phyloP scores from a whole-genome alignment of 2,113 vertebrate species.

The Fulmarus glacialis region DNA sequence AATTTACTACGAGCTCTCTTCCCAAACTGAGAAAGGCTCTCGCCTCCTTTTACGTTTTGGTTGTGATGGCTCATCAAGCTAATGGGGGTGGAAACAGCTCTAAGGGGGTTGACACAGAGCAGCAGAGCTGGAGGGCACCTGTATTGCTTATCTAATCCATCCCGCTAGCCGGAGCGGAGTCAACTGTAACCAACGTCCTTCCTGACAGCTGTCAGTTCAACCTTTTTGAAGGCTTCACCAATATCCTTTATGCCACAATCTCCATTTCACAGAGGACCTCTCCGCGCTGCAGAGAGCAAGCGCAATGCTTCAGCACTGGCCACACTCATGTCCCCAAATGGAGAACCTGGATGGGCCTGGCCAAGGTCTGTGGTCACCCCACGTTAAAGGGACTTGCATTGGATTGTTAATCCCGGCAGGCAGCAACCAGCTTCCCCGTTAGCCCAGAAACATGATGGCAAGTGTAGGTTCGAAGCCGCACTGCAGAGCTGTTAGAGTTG shows the following conservation, averaged over 20 bases:
- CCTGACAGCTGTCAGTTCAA: background rate
- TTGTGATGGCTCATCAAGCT: background rate
- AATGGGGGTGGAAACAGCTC: background rate
- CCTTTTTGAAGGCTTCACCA: background rate
- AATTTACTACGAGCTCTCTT: background rate
- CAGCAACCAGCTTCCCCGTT: background rate
- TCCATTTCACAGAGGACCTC: background rate
- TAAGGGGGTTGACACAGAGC: background rate
- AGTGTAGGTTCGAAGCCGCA: accelerated
- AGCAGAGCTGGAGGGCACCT: background rate
- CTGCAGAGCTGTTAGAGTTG: background rate
- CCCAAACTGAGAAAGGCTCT: background rate
- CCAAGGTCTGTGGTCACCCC: background rate
- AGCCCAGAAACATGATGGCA: background rate
- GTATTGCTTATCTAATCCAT: background rate
- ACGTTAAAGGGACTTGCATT: background rate
- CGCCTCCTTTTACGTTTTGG: background rate
- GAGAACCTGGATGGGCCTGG: background rate
- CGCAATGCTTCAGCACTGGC: background rate
- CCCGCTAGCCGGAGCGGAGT: background rate
- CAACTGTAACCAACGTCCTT: accelerated
- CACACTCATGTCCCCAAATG: accelerated
- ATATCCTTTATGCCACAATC: background rate
- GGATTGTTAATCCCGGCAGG: background rate
- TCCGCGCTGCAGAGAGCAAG: background rate